Evolutionary conservation across 1,140 invertebrate species (phyloP), one percentile per base, ranked within the genome.

Genomic region (Probaryconus sp.): DNA sequence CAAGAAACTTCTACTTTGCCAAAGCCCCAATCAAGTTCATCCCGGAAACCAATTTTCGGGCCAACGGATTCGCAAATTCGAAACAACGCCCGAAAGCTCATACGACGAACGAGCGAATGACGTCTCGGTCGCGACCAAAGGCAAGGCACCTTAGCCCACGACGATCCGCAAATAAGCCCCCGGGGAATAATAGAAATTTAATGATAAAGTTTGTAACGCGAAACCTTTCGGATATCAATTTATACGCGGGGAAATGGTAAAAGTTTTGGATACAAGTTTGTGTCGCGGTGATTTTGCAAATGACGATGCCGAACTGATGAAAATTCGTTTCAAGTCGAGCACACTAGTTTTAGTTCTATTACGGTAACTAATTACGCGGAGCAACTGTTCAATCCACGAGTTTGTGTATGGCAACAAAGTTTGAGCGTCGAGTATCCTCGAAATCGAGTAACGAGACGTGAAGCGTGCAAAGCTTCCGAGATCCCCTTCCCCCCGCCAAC

Each of bases 361-460:
- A 76, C 50, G 35, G 60, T 67, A 70, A 76, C 65, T 76, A 76
- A 76, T 70, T 70, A 67, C 65, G 40, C 38, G 50, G 43, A 67
- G 73, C 73, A 67, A 76, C 67, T 76, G 67, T 76, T 76, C 73
- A 63, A 76, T 76, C 73, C 67, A 48, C 24, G 73, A 76, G 73
- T 71, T 71, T 64, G 67, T 50, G 53, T 71, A 64, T 35, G 61
- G 26, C 55, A 73, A 73, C 70, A 74, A 74, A 76, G 67, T 76
- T 76, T 68, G 33, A 42, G 33, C 40, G 31, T 14, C 48, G 48
- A 67, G 61, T 55, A 69, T 70, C 65, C 58, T 76, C 65, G 21
- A 76, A 76, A 76, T 76, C 63, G 53, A 76, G 72, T 76, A 76
- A 76, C 73, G 73, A 76, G 73, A 76, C 24, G 72, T 20, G 48